These are phyloP conservation scores for Aricia agestis DNA, from an alignment of 1,140 invertebrate species.

Conservation along the genomic window DNA sequence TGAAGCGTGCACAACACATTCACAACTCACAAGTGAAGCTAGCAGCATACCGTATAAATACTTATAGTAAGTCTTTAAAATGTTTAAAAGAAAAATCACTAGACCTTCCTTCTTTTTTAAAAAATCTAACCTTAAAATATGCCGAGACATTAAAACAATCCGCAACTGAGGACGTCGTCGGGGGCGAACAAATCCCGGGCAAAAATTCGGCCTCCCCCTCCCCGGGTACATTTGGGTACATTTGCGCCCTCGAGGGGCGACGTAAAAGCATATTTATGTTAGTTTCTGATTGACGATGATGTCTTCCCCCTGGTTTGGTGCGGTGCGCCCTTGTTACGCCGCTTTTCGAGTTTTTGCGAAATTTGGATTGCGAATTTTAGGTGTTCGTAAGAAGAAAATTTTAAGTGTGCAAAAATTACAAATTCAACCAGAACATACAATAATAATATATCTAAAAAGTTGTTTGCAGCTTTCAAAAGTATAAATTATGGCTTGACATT, in stretches of 20 bases:
- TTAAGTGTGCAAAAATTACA: no score
- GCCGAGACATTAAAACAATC: not conserved
- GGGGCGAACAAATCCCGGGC: slow-evolving; percentile 45
- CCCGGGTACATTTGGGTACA: slow-evolving; percentile 7
- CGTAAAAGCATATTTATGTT: slow-evolving; percentile 70
- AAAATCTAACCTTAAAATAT: not conserved
- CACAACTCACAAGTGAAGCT: no score
- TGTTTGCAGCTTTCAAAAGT: no score
- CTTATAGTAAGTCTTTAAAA: no score
- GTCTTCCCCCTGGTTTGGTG: slow-evolving; percentile 52
- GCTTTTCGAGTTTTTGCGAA: slow-evolving; percentile 23
- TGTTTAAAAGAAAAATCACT: no score
- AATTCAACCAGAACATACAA: no score
- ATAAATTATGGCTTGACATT: no score
- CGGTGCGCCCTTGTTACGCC: slow-evolving; percentile 29
- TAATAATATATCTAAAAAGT: no score
- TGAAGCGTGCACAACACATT: no score
- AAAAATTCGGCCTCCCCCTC: slow-evolving; percentile 26
- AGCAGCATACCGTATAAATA: no score
- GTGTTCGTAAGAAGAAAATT: not conserved
- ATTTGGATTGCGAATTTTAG: not conserved
- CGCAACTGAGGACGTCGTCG: not conserved
- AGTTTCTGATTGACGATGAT: slow-evolving; percentile 64
- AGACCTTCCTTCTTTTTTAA: not conserved
- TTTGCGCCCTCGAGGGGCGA: slow-evolving; percentile 33